Percentiles rank a stretch among this genome's conserved stretches.
phyloP scores from a whole-genome alignment of 2,113 vertebrate species.

The Copsychus sechellarum region DNA sequence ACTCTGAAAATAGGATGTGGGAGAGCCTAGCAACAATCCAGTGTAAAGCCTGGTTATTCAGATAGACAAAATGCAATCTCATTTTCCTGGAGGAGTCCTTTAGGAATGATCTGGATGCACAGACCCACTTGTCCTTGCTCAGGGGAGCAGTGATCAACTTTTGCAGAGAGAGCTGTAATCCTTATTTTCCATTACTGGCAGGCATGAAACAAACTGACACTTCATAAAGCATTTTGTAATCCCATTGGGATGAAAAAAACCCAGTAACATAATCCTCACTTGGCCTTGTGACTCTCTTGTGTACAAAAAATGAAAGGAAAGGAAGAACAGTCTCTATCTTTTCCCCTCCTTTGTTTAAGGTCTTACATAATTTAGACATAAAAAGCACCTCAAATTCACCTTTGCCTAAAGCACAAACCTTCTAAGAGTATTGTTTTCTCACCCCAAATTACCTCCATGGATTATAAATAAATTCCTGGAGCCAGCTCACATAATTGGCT shows the following conservation, averaged over 20 bases:
- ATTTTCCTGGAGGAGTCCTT: not conserved
- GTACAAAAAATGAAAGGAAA: not conserved
- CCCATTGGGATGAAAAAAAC: not conserved
- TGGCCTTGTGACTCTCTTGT: not conserved
- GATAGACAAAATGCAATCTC: not conserved
- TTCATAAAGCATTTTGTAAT: not conserved
- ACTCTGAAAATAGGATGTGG: not conserved
- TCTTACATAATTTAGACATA: not conserved
- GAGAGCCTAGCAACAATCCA: not conserved
- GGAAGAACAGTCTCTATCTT: not conserved
- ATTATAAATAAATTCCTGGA: not conserved
- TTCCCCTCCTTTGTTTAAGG: not conserved
- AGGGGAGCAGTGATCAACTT: not conserved
- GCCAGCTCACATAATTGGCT: not conserved
- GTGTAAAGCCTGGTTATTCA: not conserved
- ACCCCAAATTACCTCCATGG: not conserved
- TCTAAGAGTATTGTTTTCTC: not conserved
- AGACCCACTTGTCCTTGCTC: not conserved
- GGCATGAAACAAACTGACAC: not conserved
- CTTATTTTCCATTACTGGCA: not conserved
- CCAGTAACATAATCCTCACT: not conserved
- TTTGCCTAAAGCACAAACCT: not conserved
- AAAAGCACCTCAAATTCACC: not conserved
- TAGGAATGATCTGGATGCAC: not conserved
- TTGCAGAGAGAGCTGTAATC: not conserved